phyloP scores from a whole-genome alignment of 2,888 invertebrate genomes.

The Trilocha varians region DNA sequence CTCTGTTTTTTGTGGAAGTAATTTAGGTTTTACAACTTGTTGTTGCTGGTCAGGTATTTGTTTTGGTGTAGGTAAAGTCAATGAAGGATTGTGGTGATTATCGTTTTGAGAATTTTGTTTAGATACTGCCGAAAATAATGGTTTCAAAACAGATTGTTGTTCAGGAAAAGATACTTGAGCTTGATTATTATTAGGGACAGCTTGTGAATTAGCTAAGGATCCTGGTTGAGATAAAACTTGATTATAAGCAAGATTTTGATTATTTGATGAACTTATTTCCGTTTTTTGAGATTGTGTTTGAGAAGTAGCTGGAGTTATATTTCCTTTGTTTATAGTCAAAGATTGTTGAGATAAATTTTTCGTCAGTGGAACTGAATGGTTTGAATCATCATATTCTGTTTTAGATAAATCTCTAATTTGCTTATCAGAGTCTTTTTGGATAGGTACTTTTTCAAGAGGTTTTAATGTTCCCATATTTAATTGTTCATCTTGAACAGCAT shows the following conservation, averaged over 20 bases:
- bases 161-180: constrained; percentile 31
- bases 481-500: constrained; percentile 55
- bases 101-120: constrained; percentile 31
- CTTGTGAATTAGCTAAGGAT: constrained; percentile 17
- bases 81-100: constrained; percentile 24
- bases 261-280: constrained; percentile 22
- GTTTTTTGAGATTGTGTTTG: constrained; percentile 32
- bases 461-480: constrained; percentile 24
- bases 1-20: constrained; percentile 44
- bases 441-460: constrained; percentile 29
- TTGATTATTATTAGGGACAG: constrained; percentile 20
- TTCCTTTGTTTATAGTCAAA: constrained; percentile 7
- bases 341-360: constrained; percentile 5
- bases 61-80: constrained; percentile 33
- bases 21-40: constrained; percentile 32
- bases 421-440: constrained; percentile 31
- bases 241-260: constrained; percentile 28
- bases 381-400: constrained; percentile 27
- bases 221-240: constrained; percentile 30
- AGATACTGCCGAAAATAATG: constrained; percentile 21
- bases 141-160: constrained; percentile 26
- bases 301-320: constrained; percentile 17
- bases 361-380: constrained; percentile 18
- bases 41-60: constrained; percentile 33
- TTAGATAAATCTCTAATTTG: constrained; percentile 24